Conservation (phyloP, 2,888 invertebrate species). For the Cenopis cana region DNA sequence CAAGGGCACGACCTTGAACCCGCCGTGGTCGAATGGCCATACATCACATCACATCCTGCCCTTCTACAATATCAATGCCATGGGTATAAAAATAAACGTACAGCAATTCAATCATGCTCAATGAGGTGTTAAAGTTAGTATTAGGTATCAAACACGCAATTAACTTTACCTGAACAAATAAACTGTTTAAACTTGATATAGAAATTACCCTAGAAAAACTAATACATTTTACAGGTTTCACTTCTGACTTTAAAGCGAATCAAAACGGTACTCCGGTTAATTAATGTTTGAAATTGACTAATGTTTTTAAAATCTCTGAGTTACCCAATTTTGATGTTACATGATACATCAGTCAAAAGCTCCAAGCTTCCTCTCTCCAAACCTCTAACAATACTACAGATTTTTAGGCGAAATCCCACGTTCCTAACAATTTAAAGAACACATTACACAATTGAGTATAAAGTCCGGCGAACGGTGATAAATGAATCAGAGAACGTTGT, state of each 20-base stretch:
- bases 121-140: not conserved
- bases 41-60: conserved; percentile 35
- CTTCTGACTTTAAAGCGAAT: too few relatives aligned
- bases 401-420: not conserved
- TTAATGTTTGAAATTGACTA: not conserved
- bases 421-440: conserved; percentile 6
- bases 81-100: conserved; percentile 27
- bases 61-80: conserved; percentile 37
- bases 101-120: not conserved
- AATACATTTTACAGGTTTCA: not conserved
- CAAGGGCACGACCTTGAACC: conserved; percentile 38
- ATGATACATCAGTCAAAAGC: not conserved
- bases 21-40: conserved; percentile 22
- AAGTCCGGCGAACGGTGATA: conserved; percentile 1
- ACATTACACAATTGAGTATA: conserved; percentile 31
- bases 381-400: not conserved
- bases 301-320: not conserved
- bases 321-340: not conserved
- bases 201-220: not conserved
- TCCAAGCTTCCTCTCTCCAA: not conserved
- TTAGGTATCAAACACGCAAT: not conserved
- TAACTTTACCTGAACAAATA: not conserved
- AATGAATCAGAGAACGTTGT: conserved; percentile 31
- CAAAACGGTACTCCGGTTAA: not conserved
- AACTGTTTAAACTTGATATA: not conserved